Percentiles rank a stretch among this genome's conserved stretches.
phyloP scores from a whole-genome alignment of 2,888 invertebrate genomes.

The Meliscaeva auricollis region DNA sequence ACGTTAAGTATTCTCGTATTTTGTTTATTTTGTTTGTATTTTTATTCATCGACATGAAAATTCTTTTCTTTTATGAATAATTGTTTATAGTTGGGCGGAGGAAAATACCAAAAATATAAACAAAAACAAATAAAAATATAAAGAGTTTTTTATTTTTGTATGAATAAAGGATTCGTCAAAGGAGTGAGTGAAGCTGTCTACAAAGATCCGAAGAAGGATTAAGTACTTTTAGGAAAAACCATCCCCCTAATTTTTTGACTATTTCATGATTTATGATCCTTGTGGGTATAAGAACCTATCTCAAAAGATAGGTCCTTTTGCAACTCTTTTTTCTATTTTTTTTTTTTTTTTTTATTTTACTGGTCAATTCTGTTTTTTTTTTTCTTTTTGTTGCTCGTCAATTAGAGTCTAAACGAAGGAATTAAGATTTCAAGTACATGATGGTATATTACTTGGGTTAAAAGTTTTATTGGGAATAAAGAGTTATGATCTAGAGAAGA shows the following conservation, averaged over 20 bases:
- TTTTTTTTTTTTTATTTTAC: background rate
- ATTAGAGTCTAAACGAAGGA: background rate
- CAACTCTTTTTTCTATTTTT: background rate
- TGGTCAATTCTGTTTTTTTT: background rate
- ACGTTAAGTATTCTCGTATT: constrained; percentile 54
- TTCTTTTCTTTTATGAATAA: background rate
- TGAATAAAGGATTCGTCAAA: background rate
- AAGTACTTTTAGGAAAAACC: background rate
- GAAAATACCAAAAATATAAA: background rate
- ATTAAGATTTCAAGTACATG: background rate
- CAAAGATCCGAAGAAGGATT: background rate
- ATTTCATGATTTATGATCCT: background rate
- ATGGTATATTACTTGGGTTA: background rate
- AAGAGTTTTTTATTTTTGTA: background rate
- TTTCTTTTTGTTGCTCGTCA: background rate
- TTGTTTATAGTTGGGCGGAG: background rate
- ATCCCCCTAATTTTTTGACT: background rate
- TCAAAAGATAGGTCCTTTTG: background rate
- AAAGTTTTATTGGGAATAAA: background rate
- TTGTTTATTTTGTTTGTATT: background rate
- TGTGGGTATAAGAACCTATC: background rate
- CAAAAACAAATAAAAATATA: background rate
- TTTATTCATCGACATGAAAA: background rate
- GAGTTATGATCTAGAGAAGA: background rate
- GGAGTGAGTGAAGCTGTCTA: background rate